phyloP scores from a whole-genome alignment of 2,113 vertebrate species.

The Gulo gulo region DNA sequence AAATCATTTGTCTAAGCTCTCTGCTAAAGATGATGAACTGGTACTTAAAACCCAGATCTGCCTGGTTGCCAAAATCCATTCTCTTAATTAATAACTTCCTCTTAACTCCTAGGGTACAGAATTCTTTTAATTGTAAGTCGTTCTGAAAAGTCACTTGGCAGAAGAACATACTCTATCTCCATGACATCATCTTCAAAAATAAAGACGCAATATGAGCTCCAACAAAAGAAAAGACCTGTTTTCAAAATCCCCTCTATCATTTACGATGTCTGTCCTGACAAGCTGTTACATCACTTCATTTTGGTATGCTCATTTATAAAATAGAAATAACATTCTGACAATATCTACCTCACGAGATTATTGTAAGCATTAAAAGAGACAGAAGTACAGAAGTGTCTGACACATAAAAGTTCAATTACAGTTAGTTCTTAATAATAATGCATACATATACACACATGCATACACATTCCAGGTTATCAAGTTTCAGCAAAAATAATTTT shows the following conservation, averaged over 20 bases:
- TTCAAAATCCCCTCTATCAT: slow-evolving; percentile 2
- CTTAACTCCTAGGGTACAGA: background rate
- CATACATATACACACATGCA: background rate
- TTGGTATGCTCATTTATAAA: background rate
- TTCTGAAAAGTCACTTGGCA: slow-evolving; percentile 10
- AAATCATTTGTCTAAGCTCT: background rate
- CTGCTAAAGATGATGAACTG: slow-evolving; percentile 14
- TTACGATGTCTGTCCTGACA: background rate
- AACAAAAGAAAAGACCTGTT: slow-evolving; percentile 1
- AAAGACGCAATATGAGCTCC: background rate
- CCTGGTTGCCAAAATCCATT: background rate
- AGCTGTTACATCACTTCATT: background rate
- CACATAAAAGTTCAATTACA: background rate
- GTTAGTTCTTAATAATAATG: background rate
- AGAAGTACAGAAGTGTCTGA: background rate
- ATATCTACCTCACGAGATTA: background rate
- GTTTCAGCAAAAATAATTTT: background rate
- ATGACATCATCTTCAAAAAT: slow-evolving; percentile 14
- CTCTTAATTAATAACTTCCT: background rate
- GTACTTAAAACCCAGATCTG: slow-evolving; percentile 18
- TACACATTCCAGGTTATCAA: background rate
- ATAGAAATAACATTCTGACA: background rate
- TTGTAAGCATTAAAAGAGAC: background rate
- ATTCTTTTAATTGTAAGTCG: background rate
- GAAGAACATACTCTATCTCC: background rate